These are phyloP conservation scores for Andricus grossulariae DNA, from an alignment of 1,140 invertebrate species.

Conservation along the genomic window DNA sequence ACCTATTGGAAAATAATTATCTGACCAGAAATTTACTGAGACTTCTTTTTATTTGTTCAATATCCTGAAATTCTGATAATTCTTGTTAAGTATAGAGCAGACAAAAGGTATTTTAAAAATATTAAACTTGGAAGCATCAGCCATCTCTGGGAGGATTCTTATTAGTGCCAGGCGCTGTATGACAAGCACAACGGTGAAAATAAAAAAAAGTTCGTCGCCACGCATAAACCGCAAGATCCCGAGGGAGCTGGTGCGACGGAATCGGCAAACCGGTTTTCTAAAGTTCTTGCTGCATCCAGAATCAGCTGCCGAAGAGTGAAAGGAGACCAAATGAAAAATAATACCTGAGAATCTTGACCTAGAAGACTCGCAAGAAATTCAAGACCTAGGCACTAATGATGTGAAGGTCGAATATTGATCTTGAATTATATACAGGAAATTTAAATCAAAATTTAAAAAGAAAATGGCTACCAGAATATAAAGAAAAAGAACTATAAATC, in stretches of 20 bases:
- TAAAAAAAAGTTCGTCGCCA: constrained; percentile 21
- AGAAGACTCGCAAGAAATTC: constrained; percentile 19
- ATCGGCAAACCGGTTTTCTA: constrained; percentile 39
- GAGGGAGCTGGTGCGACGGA: constrained; percentile 21
- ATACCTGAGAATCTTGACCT: constrained; percentile 29
- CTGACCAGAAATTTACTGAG: too few species aligned
- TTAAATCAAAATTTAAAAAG: too few species aligned
- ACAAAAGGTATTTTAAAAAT: too few species aligned
- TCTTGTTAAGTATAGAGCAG: too few species aligned
- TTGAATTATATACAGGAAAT: not conserved
- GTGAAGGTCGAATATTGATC: constrained; percentile 12
- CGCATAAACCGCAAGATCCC: constrained; percentile 36
- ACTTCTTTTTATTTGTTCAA: too few species aligned
- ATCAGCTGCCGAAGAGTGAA: constrained; percentile 32
- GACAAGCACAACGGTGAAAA: not conserved
- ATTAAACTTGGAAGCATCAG: too few species aligned
- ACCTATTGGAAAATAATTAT: too few species aligned
- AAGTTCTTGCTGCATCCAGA: constrained; percentile 6
- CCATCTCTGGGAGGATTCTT: not conserved
- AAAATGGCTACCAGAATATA: too few species aligned
- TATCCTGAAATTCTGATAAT: too few species aligned
- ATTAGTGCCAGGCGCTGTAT: not conserved
- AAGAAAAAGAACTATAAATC: too few species aligned
- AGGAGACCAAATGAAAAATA: constrained; percentile 28
- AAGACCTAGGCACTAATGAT: constrained; percentile 7